phyloP scores from a whole-genome alignment of 1,140 invertebrate genomes.

The Tenebrio molitor region DNA sequence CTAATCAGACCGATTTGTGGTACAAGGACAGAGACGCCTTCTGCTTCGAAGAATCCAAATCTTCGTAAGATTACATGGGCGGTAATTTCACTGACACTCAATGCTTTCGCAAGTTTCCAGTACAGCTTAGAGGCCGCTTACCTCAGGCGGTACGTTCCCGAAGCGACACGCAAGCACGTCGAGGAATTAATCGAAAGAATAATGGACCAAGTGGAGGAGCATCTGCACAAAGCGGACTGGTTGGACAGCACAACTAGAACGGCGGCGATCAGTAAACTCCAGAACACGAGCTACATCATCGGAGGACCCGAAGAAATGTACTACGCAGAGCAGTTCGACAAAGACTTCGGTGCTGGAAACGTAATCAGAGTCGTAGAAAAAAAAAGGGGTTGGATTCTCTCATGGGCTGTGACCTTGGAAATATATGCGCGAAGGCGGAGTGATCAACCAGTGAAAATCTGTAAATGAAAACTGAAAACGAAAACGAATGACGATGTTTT shows the following conservation, averaged over 20 bases:
- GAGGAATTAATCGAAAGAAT: slow-evolving; percentile 46
- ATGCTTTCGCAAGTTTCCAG: slow-evolving; percentile 40
- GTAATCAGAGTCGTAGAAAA: slow-evolving; percentile 28
- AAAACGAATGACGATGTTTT: too few species aligned
- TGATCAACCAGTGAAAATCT: too few species aligned
- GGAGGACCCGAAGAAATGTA: slow-evolving; percentile 49
- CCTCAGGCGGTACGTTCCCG: slow-evolving; percentile 8
- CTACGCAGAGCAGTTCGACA: slow-evolving; percentile 44
- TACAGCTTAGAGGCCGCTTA: slow-evolving; percentile 43
- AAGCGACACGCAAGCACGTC: slow-evolving; percentile 17
- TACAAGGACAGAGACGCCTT: slow-evolving; percentile 7
- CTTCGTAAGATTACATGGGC: slow-evolving; percentile 3
- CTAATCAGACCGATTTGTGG: slow-evolving; percentile 21
- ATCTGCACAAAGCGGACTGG: slow-evolving; percentile 37
- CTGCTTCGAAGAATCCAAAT: slow-evolving; percentile 25
- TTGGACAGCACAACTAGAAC: slow-evolving; percentile 34
- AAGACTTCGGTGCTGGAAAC: slow-evolving; percentile 40
- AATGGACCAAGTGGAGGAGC: slow-evolving; percentile 6
- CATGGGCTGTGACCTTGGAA: too few species aligned
- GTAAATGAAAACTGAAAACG: too few species aligned
- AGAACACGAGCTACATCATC: slow-evolving; percentile 44
- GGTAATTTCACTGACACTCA: not conserved
- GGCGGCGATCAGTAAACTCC: slow-evolving; percentile 39
- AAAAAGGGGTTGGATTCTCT: too few species aligned
- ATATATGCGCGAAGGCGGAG: too few species aligned